phyloP scores from a whole-genome alignment of 2,113 vertebrate species.

The Chaetura pelagica region DNA sequence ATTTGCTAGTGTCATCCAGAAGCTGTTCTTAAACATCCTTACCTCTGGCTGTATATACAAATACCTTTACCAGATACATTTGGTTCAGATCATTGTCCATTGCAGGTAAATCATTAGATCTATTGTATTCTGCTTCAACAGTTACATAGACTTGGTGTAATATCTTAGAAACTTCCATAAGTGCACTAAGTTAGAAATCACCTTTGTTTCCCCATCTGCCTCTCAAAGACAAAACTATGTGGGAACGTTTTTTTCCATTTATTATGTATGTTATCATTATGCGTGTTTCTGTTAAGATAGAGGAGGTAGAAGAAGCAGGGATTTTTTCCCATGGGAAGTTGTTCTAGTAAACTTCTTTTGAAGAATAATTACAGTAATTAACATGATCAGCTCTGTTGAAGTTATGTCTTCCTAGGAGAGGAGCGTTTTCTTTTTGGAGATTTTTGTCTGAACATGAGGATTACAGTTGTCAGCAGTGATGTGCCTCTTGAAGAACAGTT shows the following conservation, averaged over 20 bases:
- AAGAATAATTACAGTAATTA: constrained; percentile 33
- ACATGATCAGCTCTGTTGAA: neutral
- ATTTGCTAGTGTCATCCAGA: neutral
- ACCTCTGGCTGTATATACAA: neutral
- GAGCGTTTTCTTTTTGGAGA: neutral
- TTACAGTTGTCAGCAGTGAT: constrained; percentile 33
- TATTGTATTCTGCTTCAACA: neutral
- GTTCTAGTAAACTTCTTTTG: neutral
- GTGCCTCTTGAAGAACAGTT: neutral
- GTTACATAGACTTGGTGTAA: fast-evolving
- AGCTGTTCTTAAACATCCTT: neutral
- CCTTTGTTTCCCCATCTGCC: neutral
- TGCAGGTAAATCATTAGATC: neutral
- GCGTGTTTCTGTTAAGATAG: neutral
- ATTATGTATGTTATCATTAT: neutral
- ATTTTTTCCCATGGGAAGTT: neutral
- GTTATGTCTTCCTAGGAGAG: neutral
- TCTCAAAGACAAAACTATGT: neutral
- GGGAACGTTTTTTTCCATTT: neutral
- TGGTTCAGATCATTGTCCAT: neutral
- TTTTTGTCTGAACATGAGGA: constrained; percentile 30
- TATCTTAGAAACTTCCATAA: neutral
- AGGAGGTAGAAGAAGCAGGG: neutral
- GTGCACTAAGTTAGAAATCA: neutral
- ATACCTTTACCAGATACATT: fast-evolving